Base-by-base conservation (phyloP, 2,797 vertebrate species). In the Pangasius djambal region DNA sequence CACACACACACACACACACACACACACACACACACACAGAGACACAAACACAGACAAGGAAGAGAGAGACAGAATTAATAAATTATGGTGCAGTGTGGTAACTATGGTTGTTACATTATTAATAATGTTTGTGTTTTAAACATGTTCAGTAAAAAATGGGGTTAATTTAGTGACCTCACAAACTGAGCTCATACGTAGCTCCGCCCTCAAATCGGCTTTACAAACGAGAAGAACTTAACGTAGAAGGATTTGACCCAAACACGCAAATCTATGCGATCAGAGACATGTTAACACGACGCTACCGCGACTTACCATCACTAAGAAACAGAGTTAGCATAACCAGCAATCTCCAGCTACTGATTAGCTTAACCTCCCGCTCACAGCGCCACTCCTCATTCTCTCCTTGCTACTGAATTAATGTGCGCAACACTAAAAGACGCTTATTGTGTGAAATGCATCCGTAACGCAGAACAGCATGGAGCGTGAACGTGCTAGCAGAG, bases 1-100 rank as follows among this genome's bases (percentile, higher is more conserved):
- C 44, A 79, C 16, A 52, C 77, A 79, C 77, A 79, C 28, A n/a
- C 50, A n/a, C 48, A 55, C 28, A n/a, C 48, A 78, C 74, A 77
- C 25, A 78, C 74, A 40, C 6, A 72, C 2, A 72, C 2, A 37
- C 0, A 72, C 1, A 37, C 2, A 22, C 0, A 22, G 1, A 40
- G 2, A 16, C 0, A 70, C 12, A 7, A 16, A 70, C 31, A 20
- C 3, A 37, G 69, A 40, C 3, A 37, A 12, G 40, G 40, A 44
- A 69, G 9, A 12, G 8, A 44, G 37, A 44, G 40, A 75, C 5
- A 75, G 70, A 72, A 13, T 40, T 12, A 74, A 74, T 44, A 44
- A 74, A 20, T 25, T 5, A 37, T 7, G 31, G 31, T 37, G 6
- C 1, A 18, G 34, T 16, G 18, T 12, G 4, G 40, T 75, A 44